A percentile compares a stretch with the other conserved stretches of the same genome.
Evolutionary conservation across 2,888 invertebrate genomes (phyloP).

Genomic region (Cephonodes hylas): DNA sequence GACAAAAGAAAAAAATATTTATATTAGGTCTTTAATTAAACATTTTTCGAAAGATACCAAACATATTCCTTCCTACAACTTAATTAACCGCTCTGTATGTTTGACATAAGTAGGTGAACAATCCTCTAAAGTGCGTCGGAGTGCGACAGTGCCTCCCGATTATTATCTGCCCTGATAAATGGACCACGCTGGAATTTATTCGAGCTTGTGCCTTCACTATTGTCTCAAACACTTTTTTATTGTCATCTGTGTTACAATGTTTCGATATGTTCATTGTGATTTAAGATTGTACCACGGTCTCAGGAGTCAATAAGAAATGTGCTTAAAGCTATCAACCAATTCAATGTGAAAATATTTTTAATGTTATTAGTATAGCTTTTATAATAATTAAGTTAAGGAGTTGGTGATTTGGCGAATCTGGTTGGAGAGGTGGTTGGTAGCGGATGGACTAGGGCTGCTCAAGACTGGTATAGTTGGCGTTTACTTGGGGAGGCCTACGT

Average conservation of each 20-base stretch:
- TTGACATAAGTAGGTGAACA: constrained; percentile 58
- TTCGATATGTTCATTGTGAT: constrained; percentile 27
- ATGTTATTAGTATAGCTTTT: no score
- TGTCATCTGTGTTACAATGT: constrained; percentile 56
- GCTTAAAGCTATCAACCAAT: no score
- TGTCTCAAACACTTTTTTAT: constrained; percentile 80
- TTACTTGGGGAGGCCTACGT: no score
- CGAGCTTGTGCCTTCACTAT: constrained; percentile 69
- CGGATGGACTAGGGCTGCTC: no score
- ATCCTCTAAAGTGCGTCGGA: constrained; percentile 64
- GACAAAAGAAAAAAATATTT: no score
- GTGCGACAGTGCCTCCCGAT: constrained; percentile 58
- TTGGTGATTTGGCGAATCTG: no score
- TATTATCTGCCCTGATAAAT: constrained; percentile 76
- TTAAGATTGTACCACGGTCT: constrained; percentile 61
- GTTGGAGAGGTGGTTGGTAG: no score
- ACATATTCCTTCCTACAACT: constrained; percentile 28
- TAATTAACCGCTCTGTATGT: constrained; percentile 43
- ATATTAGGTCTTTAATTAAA: neutral
- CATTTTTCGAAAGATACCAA: no score
- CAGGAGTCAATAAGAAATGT: no score
- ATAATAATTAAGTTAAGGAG: no score
- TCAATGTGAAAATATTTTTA: no score
- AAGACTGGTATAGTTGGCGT: no score
- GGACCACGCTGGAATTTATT: constrained; percentile 76